These are phyloP conservation scores for Hymenochirus boettgeri DNA, from an alignment of 2,113 vertebrate species.

Conservation along the genomic window DNA sequence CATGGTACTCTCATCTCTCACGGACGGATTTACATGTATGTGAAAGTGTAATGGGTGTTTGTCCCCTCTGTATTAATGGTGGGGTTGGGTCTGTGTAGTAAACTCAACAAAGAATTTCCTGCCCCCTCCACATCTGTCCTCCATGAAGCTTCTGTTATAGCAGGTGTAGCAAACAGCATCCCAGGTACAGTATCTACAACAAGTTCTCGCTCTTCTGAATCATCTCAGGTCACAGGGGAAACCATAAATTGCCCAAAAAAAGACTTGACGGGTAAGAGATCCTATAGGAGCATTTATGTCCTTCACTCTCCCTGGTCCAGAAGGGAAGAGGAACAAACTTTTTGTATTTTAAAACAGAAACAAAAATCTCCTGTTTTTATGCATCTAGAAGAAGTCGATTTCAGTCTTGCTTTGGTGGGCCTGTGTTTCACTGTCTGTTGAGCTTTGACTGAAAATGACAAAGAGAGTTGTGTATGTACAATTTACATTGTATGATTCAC, in stretches of 20 bases:
- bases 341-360: too few species aligned
- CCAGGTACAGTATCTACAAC: background rate
- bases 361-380: too few species aligned
- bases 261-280: background rate
- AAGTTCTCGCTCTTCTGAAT: background rate
- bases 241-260: background rate
- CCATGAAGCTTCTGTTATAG: background rate
- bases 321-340: too few species aligned
- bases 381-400: too few species aligned
- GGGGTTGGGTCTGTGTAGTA: constrained; percentile 22
- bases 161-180: background rate
- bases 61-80: constrained; percentile 29
- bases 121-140: background rate
- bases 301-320: too few species aligned
- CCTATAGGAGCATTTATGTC: background rate
- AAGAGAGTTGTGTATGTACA: too few species aligned
- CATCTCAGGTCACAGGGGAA: background rate
- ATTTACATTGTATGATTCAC: too few species aligned
- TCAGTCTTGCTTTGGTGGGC: too few species aligned
- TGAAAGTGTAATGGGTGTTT: constrained; percentile 13
- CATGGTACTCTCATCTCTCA: constrained; percentile 33
- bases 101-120: background rate
- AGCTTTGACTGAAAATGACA: too few species aligned
- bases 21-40: constrained; percentile 12
- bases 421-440: too few species aligned